A percentile compares a stretch with the other conserved stretches of the same genome.
Conservation (phyloP, 2,113 vertebrate genomes). For the Oriolus oriolus region DNA sequence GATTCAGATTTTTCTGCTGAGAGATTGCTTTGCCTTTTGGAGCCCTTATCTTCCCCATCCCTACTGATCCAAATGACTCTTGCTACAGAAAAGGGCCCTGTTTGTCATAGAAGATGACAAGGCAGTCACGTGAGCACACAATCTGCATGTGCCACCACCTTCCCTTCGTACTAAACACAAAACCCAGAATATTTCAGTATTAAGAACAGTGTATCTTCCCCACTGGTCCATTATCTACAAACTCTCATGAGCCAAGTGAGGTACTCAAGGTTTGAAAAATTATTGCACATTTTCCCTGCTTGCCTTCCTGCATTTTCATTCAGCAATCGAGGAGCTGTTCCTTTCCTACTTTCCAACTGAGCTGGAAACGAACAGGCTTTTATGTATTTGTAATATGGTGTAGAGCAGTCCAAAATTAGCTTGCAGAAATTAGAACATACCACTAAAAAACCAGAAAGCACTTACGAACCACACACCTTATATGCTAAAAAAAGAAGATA, state of each 20-base stretch:
- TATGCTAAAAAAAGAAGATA: not conserved
- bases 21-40: not conserved
- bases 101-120: not conserved
- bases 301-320: not conserved
- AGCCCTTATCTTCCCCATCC: not conserved
- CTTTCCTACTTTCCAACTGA: not conserved
- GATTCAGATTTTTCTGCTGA: not conserved
- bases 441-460: not conserved
- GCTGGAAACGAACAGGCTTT: not conserved
- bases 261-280: not conserved
- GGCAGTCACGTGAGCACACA: not conserved
- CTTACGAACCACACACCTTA: not conserved
- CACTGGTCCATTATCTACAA: not conserved
- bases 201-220: not conserved
- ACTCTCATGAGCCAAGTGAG: not conserved
- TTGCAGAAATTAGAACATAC: not conserved
- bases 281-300: not conserved
- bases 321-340: rapidly evolving
- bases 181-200: not conserved
- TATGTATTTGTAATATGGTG: not conserved
- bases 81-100: not conserved
- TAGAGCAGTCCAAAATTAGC: not conserved
- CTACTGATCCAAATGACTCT: not conserved
- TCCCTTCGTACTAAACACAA: not conserved
- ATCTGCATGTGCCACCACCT: not conserved